A percentile compares a stretch with the other conserved stretches of the same genome.
These are phyloP conservation scores for Anser cygnoides DNA, from an alignment of 2,113 vertebrate species.

Conservation along the genomic window DNA sequence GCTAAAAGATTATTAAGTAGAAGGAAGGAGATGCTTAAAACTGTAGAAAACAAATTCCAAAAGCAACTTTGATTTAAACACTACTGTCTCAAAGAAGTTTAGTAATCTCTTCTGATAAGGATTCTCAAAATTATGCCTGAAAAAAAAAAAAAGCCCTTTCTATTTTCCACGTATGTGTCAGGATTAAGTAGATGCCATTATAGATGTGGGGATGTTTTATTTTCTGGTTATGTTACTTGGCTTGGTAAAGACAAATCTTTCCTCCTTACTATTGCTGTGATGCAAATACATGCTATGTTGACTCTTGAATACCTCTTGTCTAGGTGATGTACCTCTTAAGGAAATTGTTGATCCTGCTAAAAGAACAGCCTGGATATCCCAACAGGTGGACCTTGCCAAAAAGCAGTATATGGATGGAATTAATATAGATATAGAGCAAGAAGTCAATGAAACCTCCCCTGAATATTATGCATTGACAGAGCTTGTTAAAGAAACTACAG, in stretches of 20 bases:
- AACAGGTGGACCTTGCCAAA: conserved; percentile 86
- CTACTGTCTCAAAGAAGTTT: background rate
- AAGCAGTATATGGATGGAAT: conserved; percentile 95
- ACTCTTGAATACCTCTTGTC: conserved; percentile 1
- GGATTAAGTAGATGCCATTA: too few relatives aligned
- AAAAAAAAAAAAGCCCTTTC: background rate
- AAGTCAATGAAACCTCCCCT: conserved; percentile 77
- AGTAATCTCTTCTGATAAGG: background rate
- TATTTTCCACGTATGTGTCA: background rate
- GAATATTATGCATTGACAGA: conserved; percentile 89
- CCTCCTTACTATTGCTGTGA: background rate
- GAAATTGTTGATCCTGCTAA: conserved; percentile 82
- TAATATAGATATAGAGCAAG: conserved; percentile 94
- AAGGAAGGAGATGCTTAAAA: background rate
- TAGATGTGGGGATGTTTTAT: background rate
- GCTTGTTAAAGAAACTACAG: conserved; percentile 89
- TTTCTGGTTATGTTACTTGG: background rate
- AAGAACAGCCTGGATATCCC: conserved; percentile 87
- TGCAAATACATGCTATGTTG: background rate
- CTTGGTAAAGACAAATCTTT: background rate
- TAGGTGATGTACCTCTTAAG: conserved; percentile 86
- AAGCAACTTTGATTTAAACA: background rate
- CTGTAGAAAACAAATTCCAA: background rate
- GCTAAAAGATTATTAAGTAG: background rate
- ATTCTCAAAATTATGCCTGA: background rate